A percentile compares a stretch with the other conserved stretches of the same genome.
Conservation (phyloP, 1,140 invertebrate species). For the Oncopodura yosiiana region DNA sequence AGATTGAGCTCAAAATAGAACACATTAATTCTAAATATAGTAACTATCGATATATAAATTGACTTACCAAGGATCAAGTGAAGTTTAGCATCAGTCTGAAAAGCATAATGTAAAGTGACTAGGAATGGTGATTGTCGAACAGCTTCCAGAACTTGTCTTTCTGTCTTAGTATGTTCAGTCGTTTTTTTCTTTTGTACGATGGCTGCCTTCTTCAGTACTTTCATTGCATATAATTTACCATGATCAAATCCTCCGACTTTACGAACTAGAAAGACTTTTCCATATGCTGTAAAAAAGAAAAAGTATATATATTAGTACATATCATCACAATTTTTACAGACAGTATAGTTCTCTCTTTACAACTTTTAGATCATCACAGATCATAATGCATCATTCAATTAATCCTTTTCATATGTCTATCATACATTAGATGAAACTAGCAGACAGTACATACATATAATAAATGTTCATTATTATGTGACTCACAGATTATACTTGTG, state of each 20-base stretch:
- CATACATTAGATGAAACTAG: too few species aligned
- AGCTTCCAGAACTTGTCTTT: conserved; percentile 76
- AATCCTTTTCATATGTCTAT: too few species aligned
- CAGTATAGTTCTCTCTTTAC: too few species aligned
- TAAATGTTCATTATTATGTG: too few species aligned
- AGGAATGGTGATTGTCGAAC: conserved; percentile 81
- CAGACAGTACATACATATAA: too few species aligned
- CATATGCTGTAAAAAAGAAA: conserved; percentile 67
- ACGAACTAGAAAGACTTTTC: conserved; percentile 83
- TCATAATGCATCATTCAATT: too few species aligned
- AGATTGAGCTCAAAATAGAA: neutral
- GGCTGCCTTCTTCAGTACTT: conserved; percentile 79
- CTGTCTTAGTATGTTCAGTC: conserved; percentile 84
- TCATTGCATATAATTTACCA: conserved; percentile 84
- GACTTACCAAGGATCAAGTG: conserved; percentile 80
- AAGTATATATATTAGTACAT: conserved; percentile 13
- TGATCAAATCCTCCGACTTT: conserved; percentile 67
- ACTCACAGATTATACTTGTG: too few species aligned
- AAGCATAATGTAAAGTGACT: conserved; percentile 86
- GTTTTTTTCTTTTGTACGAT: conserved; percentile 88
- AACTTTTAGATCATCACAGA: neutral
- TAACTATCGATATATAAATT: neutral
- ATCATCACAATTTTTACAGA: neutral
- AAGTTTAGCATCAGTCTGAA: conserved; percentile 83
- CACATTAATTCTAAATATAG: neutral